Evolutionary conservation across 2,888 invertebrate species (phyloP).

Genomic region (Drosophila kokeensis): DNA sequence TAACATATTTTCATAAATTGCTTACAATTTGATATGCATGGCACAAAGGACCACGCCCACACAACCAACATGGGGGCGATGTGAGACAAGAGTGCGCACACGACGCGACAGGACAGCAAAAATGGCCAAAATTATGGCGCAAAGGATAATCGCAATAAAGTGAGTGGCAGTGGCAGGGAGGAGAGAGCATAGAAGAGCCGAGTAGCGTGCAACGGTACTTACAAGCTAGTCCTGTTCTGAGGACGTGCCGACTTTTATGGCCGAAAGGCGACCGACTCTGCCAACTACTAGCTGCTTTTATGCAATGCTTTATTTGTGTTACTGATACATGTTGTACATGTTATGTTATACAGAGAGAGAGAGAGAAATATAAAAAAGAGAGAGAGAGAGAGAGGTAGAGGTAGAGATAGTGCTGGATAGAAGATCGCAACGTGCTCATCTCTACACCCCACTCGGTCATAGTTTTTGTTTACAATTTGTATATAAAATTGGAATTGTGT

Average conservation of each 20-base stretch:
- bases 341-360: neutral
- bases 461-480: slow-evolving; percentile 43
- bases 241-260: slow-evolving; percentile 41
- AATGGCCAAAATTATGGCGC: slow-evolving; percentile 70
- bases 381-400: neutral
- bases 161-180: slow-evolving; percentile 21
- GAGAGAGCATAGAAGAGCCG: neutral
- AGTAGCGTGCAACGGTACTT: slow-evolving; percentile 17
- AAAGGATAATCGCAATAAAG: slow-evolving; percentile 65
- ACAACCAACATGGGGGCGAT: neutral
- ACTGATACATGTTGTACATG: neutral
- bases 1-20: slow-evolving; percentile 78
- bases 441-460: slow-evolving; percentile 9
- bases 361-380: too few relatives aligned
- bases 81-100: slow-evolving; percentile 33
- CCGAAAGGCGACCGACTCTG: slow-evolving; percentile 6
- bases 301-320: slow-evolving; percentile 27
- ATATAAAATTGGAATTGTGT: slow-evolving; percentile 88
- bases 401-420: neutral
- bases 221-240: slow-evolving; percentile 13
- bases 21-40: slow-evolving; percentile 75
- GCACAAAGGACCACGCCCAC: slow-evolving; percentile 49
- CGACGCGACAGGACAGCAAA: slow-evolving; percentile 55
- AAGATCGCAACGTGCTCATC: slow-evolving; percentile 50
- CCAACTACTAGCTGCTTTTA: slow-evolving; percentile 5